phyloP scores from a whole-genome alignment of 1,140 invertebrate genomes.

The Spodoptera frugiperda region DNA sequence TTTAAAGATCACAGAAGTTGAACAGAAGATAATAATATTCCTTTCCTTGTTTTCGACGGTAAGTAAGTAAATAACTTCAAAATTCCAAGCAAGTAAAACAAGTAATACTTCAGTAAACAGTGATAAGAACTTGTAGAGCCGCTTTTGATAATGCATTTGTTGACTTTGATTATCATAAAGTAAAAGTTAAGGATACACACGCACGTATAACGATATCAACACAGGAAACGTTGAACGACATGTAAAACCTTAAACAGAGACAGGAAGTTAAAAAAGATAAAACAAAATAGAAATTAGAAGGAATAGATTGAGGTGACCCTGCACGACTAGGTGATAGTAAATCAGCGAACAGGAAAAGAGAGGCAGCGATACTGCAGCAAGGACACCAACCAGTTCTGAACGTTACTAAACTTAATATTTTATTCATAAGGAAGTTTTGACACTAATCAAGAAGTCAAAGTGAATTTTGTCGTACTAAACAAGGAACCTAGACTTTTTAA shows the following conservation, averaged over 20 bases:
- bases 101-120: conserved; percentile 8
- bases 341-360: conserved; percentile 36
- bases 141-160: conserved; percentile 4
- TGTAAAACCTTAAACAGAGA: background rate
- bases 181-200: conserved; percentile 4
- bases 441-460: background rate
- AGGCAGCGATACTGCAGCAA: conserved; percentile 31
- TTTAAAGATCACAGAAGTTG: background rate
- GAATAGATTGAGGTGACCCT: conserved; percentile 30
- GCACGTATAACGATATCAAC: background rate
- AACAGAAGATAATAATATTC: no score
- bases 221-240: conserved; percentile 7
- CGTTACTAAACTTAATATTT: conserved; percentile 9
- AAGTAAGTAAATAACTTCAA: background rate
- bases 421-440: conserved; percentile 32
- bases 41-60: no score
- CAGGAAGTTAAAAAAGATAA: conserved; percentile 21
- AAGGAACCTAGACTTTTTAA: background rate
- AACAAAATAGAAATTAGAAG: conserved; percentile 18
- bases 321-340: conserved; percentile 29
- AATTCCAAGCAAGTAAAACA: conserved; percentile 1
- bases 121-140: conserved; percentile 15
- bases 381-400: conserved; percentile 34
- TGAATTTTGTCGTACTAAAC: background rate
- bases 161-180: background rate